Evolutionary conservation across 1,140 invertebrate species (phyloP).

Genomic region (Nomia melanderi): DNA sequence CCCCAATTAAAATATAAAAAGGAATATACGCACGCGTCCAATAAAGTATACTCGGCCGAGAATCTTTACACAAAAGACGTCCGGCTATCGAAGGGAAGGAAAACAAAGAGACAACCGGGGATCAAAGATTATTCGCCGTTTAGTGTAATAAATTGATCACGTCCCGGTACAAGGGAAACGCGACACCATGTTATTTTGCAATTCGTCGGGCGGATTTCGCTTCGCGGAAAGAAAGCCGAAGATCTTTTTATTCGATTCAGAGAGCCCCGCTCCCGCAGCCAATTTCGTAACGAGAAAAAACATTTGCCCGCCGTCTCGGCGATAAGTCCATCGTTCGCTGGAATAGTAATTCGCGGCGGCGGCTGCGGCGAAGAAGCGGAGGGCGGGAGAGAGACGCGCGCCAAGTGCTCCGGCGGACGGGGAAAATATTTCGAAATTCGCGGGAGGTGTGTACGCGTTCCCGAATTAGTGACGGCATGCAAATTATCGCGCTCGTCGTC

Average conservation of each 20-base stretch:
- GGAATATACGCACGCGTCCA: no score
- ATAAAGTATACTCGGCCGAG: no score
- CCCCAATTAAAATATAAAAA: no score
- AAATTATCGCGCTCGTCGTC: constrained; percentile 11
- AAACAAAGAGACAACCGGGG: no score
- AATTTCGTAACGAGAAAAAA: constrained; percentile 30
- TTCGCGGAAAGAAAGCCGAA: neutral
- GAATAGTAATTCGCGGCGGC: neutral
- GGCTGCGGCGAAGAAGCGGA: neutral
- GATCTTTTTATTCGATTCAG: no score
- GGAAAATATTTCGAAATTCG: constrained; percentile 1
- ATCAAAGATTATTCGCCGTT: no score
- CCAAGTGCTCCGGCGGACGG: neutral
- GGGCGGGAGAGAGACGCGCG: constrained; percentile 7
- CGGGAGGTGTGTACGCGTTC: neutral
- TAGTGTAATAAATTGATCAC: no score
- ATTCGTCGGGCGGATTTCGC: no score
- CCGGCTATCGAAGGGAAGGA: no score
- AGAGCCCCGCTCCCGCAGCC: constrained; percentile 1
- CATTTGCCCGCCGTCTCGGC: constrained; percentile 30
- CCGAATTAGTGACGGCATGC: constrained; percentile 1
- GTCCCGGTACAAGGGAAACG: no score
- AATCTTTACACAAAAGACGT: no score
- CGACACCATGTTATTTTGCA: no score
- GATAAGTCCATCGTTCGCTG: constrained; percentile 11